A percentile compares a stretch with the other conserved stretches of the same genome.
phyloP scores from a whole-genome alignment of 2,888 invertebrate species.

The Odontocerum albicorne region DNA sequence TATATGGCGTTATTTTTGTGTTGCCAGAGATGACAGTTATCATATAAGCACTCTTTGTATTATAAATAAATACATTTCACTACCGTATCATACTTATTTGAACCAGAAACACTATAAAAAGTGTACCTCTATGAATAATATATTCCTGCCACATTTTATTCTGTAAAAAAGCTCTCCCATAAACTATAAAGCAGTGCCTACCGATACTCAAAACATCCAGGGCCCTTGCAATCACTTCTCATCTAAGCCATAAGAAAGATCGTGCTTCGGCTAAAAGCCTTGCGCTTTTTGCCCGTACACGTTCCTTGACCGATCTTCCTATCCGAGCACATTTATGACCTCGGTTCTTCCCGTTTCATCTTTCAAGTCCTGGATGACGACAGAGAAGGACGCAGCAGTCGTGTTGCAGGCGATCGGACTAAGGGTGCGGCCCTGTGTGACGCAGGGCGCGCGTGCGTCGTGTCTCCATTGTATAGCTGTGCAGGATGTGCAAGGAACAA shows the following conservation, averaged over 20 bases:
- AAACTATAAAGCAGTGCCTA: too few relatives aligned
- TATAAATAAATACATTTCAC: too few relatives aligned
- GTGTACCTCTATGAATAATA: too few relatives aligned
- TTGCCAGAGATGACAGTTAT: too few relatives aligned
- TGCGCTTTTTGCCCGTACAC: slow-evolving; percentile 1
- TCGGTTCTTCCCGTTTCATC: background rate
- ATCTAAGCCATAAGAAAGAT: slow-evolving; percentile 26
- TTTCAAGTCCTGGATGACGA: background rate
- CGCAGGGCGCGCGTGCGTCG: slow-evolving; percentile 29
- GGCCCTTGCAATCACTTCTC: slow-evolving; percentile 28
- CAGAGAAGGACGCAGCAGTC: background rate
- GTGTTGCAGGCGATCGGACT: slow-evolving; percentile 14
- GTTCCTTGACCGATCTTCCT: slow-evolving; percentile 4
- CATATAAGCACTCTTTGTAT: too few relatives aligned
- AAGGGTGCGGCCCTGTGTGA: slow-evolving; percentile 13
- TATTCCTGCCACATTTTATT: too few relatives aligned
- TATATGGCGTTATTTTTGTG: too few relatives aligned
- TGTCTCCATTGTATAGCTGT: slow-evolving; percentile 28
- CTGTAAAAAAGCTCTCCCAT: too few relatives aligned
- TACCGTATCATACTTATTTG: too few relatives aligned
- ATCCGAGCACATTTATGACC: slow-evolving; percentile 3
- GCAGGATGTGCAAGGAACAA: slow-evolving; percentile 28
- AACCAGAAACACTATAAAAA: too few relatives aligned
- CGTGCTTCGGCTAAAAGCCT: slow-evolving; percentile 22
- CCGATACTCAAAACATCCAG: too few relatives aligned